Conservation (phyloP, 2,888 invertebrate species). For the Acrobasis suavella region DNA sequence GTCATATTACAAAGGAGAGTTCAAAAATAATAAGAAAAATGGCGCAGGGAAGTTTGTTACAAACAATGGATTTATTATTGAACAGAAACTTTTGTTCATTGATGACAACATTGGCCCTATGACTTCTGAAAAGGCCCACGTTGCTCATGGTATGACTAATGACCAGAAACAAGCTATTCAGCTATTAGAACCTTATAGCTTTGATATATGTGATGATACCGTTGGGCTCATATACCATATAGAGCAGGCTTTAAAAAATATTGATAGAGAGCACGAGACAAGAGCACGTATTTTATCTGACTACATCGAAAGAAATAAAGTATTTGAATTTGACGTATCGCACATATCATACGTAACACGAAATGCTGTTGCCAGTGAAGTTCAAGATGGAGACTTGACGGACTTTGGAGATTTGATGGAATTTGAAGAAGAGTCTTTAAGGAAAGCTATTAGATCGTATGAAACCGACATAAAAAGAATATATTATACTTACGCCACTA, state of each 20-base stretch:
- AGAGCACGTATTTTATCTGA: conserved; percentile 53
- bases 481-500: conserved; percentile 77
- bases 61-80: conserved; percentile 78
- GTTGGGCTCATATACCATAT: conserved; percentile 74
- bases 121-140: conserved; percentile 33
- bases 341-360: conserved; percentile 3
- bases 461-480: conserved; percentile 73
- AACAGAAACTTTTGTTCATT: conserved; percentile 73
- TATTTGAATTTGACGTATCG: conserved; percentile 30
- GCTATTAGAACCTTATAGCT: conserved; percentile 46
- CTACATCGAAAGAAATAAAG: conserved; percentile 57
- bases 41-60: conserved; percentile 80
- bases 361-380: neutral
- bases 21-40: conserved; percentile 80
- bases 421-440: conserved; percentile 72
- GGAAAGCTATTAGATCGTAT: conserved; percentile 70
- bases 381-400: conserved; percentile 19
- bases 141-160: conserved; percentile 22
- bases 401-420: conserved; percentile 48
- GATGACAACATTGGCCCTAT: conserved; percentile 71
- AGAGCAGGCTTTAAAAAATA: conserved; percentile 59
- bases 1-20: conserved; percentile 80
- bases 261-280: conserved; percentile 56
- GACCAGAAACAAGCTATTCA: conserved; percentile 36
- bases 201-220: conserved; percentile 60